Percentiles rank a stretch among this genome's conserved stretches.
Conservation (phyloP, 2,113 vertebrate genomes). For the Trichechus manatus region DNA sequence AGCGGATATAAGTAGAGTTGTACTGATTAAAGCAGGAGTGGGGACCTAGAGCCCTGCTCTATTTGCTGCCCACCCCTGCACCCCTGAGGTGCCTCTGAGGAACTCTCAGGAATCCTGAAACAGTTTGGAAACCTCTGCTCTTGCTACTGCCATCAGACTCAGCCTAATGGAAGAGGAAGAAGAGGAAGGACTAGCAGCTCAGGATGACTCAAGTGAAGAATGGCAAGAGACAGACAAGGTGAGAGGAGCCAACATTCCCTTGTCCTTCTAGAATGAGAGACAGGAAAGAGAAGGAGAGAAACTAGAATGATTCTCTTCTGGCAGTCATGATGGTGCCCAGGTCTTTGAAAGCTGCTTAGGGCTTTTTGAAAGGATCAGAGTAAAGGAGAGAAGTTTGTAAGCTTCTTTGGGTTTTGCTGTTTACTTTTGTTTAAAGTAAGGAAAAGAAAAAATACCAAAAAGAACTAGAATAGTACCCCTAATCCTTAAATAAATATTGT, state of each 20-base stretch:
- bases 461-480: background rate
- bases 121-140: background rate
- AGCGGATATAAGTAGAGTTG: background rate
- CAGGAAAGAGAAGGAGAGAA: background rate
- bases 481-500: background rate
- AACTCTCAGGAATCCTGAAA: background rate
- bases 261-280: background rate
- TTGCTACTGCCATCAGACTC: slow-evolving; percentile 70
- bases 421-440: slow-evolving; percentile 34
- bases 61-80: background rate
- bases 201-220: slow-evolving; percentile 51
- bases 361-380: background rate
- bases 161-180: slow-evolving; percentile 84
- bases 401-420: slow-evolving; percentile 14
- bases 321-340: background rate
- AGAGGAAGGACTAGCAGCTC: slow-evolving; percentile 63
- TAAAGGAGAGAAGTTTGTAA: background rate
- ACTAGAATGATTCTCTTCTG: background rate
- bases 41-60: background rate
- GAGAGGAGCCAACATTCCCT: background rate
- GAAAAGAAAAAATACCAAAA: background rate
- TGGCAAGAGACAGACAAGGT: slow-evolving; percentile 74
- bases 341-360: background rate
- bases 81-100: background rate
- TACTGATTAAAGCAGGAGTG: background rate